Conservation (phyloP, 2,113 vertebrate species). For the Pongo pygmaeus region DNA sequence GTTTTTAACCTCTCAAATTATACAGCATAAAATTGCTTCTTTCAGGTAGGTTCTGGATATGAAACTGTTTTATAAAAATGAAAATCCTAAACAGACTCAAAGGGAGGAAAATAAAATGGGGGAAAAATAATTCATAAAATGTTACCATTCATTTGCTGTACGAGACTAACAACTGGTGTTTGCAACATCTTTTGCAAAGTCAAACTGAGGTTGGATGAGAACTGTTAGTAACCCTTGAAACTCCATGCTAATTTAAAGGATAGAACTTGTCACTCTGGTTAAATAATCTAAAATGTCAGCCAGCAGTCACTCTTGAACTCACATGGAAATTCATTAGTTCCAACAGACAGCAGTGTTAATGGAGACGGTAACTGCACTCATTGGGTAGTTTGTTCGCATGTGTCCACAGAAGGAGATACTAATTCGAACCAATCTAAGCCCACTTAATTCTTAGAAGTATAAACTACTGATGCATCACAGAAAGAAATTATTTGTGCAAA, state of each 20-base stretch:
- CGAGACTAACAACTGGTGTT: background rate
- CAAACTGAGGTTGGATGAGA: background rate
- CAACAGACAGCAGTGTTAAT: slow-evolving; percentile 69
- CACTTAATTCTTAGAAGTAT: slow-evolving; percentile 60
- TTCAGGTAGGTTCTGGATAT: background rate
- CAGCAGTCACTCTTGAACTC: slow-evolving; percentile 54
- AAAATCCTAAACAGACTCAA: slow-evolving; percentile 3
- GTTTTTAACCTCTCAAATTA: background rate
- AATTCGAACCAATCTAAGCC: slow-evolving; percentile 61
- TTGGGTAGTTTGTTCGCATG: slow-evolving; percentile 47
- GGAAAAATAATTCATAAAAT: background rate
- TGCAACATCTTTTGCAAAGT: background rate
- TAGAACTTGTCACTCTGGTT: slow-evolving; percentile 56
- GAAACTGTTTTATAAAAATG: background rate
- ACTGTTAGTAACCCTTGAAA: slow-evolving; percentile 55
- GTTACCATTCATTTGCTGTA: background rate
- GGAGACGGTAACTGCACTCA: slow-evolving; percentile 60
- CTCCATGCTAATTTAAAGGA: slow-evolving; percentile 36
- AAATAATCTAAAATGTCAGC: slow-evolving; percentile 67
- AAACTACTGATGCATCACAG: slow-evolving; percentile 52
- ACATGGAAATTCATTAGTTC: slow-evolving; percentile 71
- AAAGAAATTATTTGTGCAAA: slow-evolving; percentile 55
- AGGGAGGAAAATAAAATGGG: background rate
- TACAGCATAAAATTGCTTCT: background rate
- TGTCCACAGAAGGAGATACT: slow-evolving; percentile 60